These are phyloP conservation scores for Cercopithecus mona DNA, from an alignment of 2,113 vertebrate species.

Conservation along the genomic window DNA sequence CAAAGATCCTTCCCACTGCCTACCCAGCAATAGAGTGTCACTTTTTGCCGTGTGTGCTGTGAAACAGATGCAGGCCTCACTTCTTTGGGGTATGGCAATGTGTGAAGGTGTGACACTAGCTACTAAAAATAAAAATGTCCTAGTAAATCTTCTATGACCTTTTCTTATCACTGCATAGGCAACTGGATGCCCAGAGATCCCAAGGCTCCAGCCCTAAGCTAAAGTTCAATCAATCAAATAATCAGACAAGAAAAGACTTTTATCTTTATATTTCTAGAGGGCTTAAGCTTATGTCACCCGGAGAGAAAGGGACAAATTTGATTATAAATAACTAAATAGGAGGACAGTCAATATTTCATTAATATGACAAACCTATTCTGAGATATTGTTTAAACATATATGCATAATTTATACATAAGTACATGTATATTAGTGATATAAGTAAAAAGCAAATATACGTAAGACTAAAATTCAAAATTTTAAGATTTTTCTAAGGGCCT, in stretches of 20 bases:
- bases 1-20: background rate
- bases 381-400: background rate
- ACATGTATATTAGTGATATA: background rate
- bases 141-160: background rate
- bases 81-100: background rate
- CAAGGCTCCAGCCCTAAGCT: background rate
- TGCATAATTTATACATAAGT: background rate
- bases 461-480: background rate
- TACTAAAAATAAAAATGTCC: background rate
- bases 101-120: background rate
- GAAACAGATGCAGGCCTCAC: background rate
- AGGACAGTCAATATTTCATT: background rate
- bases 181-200: background rate
- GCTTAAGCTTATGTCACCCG: background rate
- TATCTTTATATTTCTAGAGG: background rate
- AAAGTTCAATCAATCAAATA: background rate
- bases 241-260: background rate
- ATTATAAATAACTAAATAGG: background rate
- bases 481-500: background rate
- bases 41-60: background rate
- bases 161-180: background rate
- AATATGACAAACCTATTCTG: background rate
- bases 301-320: background rate
- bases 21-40: accelerated
- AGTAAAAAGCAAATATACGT: background rate